These are phyloP conservation scores for Aphidoletes aphidimyza DNA, from an alignment of 2,888 invertebrate species.

Conservation along the genomic window DNA sequence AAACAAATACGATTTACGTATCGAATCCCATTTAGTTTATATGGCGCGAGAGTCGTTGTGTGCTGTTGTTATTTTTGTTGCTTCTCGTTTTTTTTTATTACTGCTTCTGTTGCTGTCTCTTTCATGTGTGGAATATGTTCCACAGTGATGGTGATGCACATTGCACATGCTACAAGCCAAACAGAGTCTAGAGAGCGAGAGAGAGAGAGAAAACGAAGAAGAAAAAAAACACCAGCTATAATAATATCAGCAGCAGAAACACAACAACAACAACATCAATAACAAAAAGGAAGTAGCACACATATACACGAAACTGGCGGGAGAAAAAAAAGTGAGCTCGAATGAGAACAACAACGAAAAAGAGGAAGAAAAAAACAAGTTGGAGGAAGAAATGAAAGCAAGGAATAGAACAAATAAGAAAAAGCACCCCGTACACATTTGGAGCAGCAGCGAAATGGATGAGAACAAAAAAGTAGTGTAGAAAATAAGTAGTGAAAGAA, in stretches of 20 bases:
- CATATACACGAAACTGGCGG: not conserved
- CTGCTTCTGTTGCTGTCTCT: not conserved
- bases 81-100: not conserved
- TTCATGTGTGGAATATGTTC: slow-evolving; percentile 30
- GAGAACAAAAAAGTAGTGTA: not conserved
- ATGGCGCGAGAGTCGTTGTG: slow-evolving; percentile 11
- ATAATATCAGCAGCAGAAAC: slow-evolving; percentile 29
- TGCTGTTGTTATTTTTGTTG: not conserved
- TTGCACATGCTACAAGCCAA: slow-evolving; percentile 29
- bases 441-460: not conserved
- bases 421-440: slow-evolving; percentile 41
- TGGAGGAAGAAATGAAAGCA: slow-evolving; percentile 27
- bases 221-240: too few species aligned
- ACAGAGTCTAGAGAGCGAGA: too few species aligned
- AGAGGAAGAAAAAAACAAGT: not conserved
- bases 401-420: slow-evolving; percentile 35
- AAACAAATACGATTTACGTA: slow-evolving; percentile 49
- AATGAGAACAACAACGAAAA: not conserved
- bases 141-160: slow-evolving; percentile 20
- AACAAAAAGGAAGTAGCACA: slow-evolving; percentile 21
- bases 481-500: slow-evolving; percentile 46
- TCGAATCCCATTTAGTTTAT: slow-evolving; percentile 47
- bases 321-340: not conserved
- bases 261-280: slow-evolving; percentile 4
- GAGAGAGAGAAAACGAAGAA: not conserved